phyloP scores from a whole-genome alignment of 2,888 invertebrate species.

The Ptilodon capucinus region DNA sequence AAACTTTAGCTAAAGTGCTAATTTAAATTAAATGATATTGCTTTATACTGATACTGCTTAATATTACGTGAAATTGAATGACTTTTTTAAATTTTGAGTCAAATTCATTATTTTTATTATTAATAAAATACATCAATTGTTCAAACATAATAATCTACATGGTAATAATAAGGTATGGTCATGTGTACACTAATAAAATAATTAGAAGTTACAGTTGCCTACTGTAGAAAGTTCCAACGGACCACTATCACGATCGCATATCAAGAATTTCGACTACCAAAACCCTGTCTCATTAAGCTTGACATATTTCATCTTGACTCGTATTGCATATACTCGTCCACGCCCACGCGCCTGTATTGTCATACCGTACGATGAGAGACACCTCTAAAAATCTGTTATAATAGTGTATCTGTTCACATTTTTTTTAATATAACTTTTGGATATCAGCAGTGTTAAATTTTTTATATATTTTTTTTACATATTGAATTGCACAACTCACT shows the following conservation, averaged over 20 bases:
- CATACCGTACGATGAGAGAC: neutral
- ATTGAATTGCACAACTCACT: too few relatives aligned
- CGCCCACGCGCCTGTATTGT: conserved; percentile 43
- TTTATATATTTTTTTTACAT: too few relatives aligned
- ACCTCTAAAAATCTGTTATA: neutral
- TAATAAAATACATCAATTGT: too few relatives aligned
- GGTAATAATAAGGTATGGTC: too few relatives aligned
- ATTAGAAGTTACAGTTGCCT: neutral
- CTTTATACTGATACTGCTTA: neutral
- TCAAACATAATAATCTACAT: too few relatives aligned
- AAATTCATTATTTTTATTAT: too few relatives aligned
- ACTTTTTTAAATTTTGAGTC: too few relatives aligned
- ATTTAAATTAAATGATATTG: neutral
- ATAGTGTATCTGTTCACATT: neutral
- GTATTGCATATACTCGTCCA: conserved; percentile 34
- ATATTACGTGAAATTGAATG: too few relatives aligned
- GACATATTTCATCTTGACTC: conserved; percentile 7
- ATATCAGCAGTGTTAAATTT: too few relatives aligned
- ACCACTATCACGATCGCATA: neutral
- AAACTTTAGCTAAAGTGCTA: neutral
- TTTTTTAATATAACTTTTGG: neutral
- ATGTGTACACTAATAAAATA: neutral
- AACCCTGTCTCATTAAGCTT: neutral
- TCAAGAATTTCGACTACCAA: neutral
- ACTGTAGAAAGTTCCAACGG: neutral